Evolutionary conservation across 1,140 invertebrate species (phyloP), one percentile per base, ranked within the genome.

Genomic region (Mizuhopecten yessoensis): DNA sequence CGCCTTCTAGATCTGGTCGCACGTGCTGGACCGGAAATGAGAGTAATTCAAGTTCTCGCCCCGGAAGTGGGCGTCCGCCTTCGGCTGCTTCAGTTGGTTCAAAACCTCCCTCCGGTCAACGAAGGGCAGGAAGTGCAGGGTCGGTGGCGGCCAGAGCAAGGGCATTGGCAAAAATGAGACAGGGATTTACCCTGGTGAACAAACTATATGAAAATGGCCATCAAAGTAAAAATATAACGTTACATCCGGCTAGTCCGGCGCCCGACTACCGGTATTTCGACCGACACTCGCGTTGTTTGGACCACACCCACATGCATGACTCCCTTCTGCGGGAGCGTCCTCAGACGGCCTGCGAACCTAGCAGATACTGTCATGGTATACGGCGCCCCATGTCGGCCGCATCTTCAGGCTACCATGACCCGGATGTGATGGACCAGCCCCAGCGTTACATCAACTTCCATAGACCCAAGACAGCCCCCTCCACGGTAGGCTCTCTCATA

Each of bases 231-330:
- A 92, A 93, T 45, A 92, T 94, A 15, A 89, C 90, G 5, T 86
- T 94, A 34, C 93, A 94, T 90, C 93, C 93, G 7, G 93, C 93
- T 0, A 93, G 93, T 86, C 92, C 93, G 39, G 92, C 92, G 3
- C 93, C 93, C 2, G 93, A 94, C 34, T 94, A 92, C 87, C 57
- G 93, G 7, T 94, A 94, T 75, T 94, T 94, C 49, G 93, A 94
- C 34, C 42, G 93, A 75, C 93, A 94, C 86, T 93, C 93, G 0
- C 88, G 93, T 13, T 94, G 93, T 87, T 90, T 91, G 34, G 91
- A 93, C n/a, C 92, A 94, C 45, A 93, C 42, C 17, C 93, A 94
- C 88, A 93, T 92, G 92, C 93, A 94, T 86, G 88, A 87, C 29
- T 89, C 90, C 39, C 34, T 92, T 29, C 88, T 92, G 2, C 86